Percentiles rank a stretch among this genome's conserved stretches.
These are phyloP conservation scores for Leptinotarsa texana DNA, from an alignment of 1,140 invertebrate species.

Conservation along the genomic window DNA sequence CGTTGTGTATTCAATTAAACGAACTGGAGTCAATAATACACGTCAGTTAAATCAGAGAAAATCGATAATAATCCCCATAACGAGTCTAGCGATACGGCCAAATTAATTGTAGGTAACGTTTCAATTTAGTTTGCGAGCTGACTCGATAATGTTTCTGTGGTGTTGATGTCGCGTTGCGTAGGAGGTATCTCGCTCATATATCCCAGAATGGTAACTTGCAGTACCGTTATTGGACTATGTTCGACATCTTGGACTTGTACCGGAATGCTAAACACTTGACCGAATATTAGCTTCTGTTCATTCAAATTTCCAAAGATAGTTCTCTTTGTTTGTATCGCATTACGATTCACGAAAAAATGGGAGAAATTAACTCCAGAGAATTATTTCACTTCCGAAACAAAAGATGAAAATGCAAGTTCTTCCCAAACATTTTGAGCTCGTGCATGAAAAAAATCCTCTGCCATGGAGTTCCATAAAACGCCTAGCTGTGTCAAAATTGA, in stretches of 20 bases:
- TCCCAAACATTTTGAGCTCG: no score
- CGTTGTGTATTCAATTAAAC: conserved; percentile 14
- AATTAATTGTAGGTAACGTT: conserved; percentile 10
- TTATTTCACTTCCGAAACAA: no score
- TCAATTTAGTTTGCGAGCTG: not conserved
- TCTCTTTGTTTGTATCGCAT: no score
- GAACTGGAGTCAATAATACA: not conserved
- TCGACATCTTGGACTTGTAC: not conserved
- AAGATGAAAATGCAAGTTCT: no score
- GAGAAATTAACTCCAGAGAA: no score
- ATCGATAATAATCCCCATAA: conserved; percentile 20
- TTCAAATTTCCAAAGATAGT: not conserved
- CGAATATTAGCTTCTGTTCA: not conserved
- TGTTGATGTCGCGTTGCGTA: not conserved
- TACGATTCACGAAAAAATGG: no score
- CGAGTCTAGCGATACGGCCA: conserved; percentile 9
- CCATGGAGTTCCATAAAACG: no score
- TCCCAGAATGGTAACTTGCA: not conserved
- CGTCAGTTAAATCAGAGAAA: not conserved
- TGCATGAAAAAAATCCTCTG: no score
- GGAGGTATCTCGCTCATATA: not conserved
- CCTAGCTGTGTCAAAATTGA: no score
- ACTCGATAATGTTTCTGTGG: conserved; percentile 8
- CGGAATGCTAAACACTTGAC: not conserved
- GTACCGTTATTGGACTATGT: conserved; percentile 10